These are phyloP conservation scores for Aleiodes leptofemur DNA, from an alignment of 2,888 invertebrate species.

Conservation along the genomic window DNA sequence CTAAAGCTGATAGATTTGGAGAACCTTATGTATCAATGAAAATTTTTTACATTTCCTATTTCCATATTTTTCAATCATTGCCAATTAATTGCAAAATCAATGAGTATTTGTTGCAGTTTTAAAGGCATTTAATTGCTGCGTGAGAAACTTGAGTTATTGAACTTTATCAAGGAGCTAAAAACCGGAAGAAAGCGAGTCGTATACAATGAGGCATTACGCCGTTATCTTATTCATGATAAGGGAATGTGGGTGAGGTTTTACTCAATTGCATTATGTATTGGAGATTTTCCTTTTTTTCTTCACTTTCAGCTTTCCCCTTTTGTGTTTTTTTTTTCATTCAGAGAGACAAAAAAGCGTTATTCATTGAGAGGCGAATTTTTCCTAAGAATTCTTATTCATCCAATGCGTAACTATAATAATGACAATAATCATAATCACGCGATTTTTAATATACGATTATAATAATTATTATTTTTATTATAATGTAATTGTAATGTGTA, in stretches of 20 bases:
- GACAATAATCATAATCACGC: slow-evolving; percentile 22
- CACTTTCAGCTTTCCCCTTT: not conserved
- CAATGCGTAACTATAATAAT: slow-evolving; percentile 10
- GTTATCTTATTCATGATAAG: slow-evolving; percentile 15
- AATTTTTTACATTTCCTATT: too few species aligned
- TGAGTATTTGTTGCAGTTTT: not conserved
- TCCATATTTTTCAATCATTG: too few species aligned
- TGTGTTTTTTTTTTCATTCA: not conserved
- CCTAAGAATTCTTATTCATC: not conserved
- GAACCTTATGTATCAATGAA: too few species aligned
- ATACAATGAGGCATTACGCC: not conserved
- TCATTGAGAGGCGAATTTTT: not conserved
- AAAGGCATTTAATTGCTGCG: slow-evolving; percentile 1
- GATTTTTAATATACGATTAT: not conserved
- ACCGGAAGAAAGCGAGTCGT: slow-evolving; percentile 6
- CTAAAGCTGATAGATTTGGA: too few species aligned
- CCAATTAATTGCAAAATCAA: slow-evolving; percentile 15
- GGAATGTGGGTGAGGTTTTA: slow-evolving; percentile 9
- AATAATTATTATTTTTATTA: slow-evolving; percentile 16
- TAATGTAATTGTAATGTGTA: not conserved
- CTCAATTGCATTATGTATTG: slow-evolving; percentile 1
- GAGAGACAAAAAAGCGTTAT: not conserved
- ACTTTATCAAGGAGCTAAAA: slow-evolving; percentile 19
- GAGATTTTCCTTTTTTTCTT: slow-evolving; percentile 1
- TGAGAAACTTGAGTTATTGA: slow-evolving; percentile 30